Conservation (phyloP, 2,888 invertebrate species). For the Drosophila putrida region DNA sequence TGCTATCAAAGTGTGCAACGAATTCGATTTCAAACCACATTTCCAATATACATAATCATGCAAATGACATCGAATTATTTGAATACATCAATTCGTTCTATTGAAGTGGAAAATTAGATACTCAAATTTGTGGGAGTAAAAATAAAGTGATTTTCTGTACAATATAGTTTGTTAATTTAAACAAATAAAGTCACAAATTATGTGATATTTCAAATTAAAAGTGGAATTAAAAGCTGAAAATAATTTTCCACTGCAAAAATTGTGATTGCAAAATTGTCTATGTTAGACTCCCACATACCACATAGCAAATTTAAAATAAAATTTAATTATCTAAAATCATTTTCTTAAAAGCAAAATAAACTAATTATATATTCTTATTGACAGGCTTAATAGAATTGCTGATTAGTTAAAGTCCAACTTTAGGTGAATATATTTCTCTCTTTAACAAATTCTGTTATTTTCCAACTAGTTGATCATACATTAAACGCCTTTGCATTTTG, state of each 20-base stretch:
- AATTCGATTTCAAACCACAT: constrained; percentile 3
- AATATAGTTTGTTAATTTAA: background rate
- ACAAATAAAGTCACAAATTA: background rate
- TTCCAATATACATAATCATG: background rate
- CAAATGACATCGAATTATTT: background rate
- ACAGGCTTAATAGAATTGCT: no score
- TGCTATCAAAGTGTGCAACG: background rate
- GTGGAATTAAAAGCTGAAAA: background rate
- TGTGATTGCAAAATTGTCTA: background rate
- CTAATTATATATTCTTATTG: no score
- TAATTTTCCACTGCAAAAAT: no score
- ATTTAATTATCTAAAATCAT: no score
- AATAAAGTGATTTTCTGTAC: background rate
- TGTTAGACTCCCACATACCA: background rate
- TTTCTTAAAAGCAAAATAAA: no score
- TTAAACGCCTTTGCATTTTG: background rate
- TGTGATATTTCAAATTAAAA: background rate
- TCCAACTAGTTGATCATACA: no score
- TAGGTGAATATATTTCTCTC: no score
- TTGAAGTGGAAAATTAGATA: constrained; percentile 36
- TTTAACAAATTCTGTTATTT: no score
- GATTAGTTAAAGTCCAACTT: no score
- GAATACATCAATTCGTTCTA: constrained; percentile 1
- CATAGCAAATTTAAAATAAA: background rate
- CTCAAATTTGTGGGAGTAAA: background rate